Percentiles rank a stretch among this genome's conserved stretches.
These are phyloP conservation scores for Argyrosomus regius DNA, from an alignment of 2,797 vertebrate species.

Conservation along the genomic window DNA sequence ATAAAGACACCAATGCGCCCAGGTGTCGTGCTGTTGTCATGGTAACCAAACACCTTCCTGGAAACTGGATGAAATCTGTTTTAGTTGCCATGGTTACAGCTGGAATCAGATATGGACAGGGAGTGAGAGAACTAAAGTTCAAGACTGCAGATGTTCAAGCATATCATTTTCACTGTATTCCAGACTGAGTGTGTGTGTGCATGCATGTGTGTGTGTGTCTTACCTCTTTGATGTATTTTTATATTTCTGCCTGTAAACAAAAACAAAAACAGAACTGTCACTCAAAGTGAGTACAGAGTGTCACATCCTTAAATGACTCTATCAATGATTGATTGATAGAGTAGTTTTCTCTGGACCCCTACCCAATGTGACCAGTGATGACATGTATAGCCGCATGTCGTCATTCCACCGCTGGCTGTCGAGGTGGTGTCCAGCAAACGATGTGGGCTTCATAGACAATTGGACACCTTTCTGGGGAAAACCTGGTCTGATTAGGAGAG, in stretches of 20 bases:
- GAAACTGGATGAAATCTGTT: constrained; percentile 58
- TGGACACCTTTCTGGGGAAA: too few relatives aligned
- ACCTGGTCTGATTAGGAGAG: too few relatives aligned
- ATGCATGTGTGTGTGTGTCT: constrained; percentile 40
- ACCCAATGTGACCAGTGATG: too few relatives aligned
- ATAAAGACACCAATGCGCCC: constrained; percentile 26
- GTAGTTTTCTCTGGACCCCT: too few relatives aligned
- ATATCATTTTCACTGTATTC: background rate
- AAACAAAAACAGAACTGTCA: constrained; percentile 48
- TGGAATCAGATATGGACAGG: constrained; percentile 21
- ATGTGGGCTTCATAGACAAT: too few relatives aligned
- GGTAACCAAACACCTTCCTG: constrained; percentile 51
- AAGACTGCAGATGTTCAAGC: constrained; percentile 4
- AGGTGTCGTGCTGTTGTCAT: constrained; percentile 43
- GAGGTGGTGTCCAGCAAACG: too few relatives aligned
- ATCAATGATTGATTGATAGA: too few relatives aligned
- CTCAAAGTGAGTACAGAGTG: background rate
- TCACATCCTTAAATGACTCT: background rate
- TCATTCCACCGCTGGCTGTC: too few relatives aligned
- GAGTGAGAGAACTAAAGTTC: constrained; percentile 23
- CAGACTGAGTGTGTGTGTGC: too few relatives aligned
- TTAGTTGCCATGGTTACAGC: constrained; percentile 63
- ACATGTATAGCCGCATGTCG: too few relatives aligned
- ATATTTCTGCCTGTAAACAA: constrained; percentile 80
- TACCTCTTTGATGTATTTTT: constrained; percentile 81